Percentiles rank a stretch among this genome's conserved stretches.
phyloP scores from a whole-genome alignment of 1,140 invertebrate species.

The Campodea augens region DNA sequence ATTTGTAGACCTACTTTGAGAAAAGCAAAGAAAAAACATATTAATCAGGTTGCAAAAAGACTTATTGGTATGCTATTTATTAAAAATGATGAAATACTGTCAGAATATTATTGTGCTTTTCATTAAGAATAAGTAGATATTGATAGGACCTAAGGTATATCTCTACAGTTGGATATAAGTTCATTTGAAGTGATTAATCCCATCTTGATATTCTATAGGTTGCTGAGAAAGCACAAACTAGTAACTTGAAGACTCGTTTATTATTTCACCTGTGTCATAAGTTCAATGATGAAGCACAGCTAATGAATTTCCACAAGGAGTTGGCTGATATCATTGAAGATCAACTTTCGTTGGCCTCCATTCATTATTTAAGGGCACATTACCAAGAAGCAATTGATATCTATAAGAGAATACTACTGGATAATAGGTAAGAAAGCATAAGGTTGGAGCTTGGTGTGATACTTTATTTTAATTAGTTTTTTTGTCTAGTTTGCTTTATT shows the following conservation, averaged over 20 bases:
- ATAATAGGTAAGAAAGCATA: constrained; percentile 64
- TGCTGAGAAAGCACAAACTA: constrained; percentile 18
- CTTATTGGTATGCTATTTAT: too few species aligned
- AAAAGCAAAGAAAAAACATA: too few species aligned
- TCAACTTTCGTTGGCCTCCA: constrained; percentile 85
- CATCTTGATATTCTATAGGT: constrained; percentile 8
- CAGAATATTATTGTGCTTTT: too few species aligned
- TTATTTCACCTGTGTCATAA: constrained; percentile 90
- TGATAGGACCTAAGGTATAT: too few species aligned
- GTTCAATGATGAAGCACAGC: constrained; percentile 61
- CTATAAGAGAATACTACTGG: constrained; percentile 83
- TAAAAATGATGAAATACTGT: too few species aligned
- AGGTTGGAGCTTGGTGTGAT: constrained; percentile 5
- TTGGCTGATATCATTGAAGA: constrained; percentile 80
- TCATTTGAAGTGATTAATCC: too few species aligned
- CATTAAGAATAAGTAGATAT: too few species aligned
- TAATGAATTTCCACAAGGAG: constrained; percentile 62
- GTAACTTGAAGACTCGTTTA: constrained; percentile 53
- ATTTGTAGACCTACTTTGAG: too few species aligned
- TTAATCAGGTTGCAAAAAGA: too few species aligned
- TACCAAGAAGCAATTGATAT: constrained; percentile 99
- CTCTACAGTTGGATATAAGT: too few species aligned
- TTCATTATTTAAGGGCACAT: constrained; percentile 86
- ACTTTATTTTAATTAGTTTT: neutral
- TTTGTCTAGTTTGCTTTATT: neutral